Evolutionary conservation across 2,797 vertebrate species (phyloP).

Genomic region (Acanthiza pusilla): DNA sequence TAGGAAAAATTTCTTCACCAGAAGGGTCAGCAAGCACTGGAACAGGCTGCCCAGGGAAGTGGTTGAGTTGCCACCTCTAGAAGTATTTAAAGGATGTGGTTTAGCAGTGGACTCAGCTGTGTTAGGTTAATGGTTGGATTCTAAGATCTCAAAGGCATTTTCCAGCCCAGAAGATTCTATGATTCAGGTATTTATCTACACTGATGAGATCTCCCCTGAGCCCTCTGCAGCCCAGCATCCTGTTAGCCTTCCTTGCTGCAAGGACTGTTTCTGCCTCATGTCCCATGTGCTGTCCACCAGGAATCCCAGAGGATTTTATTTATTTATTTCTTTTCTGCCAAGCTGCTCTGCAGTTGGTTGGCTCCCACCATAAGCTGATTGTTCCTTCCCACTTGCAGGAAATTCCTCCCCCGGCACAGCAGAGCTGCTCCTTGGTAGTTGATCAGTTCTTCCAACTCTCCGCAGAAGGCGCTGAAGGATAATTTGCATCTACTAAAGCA

Average conservation of each 20-base stretch:
- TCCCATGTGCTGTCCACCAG: not conserved
- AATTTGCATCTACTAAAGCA: conserved; percentile 38
- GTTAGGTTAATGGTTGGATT: not conserved
- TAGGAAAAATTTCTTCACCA: not conserved
- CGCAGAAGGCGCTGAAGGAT: not conserved
- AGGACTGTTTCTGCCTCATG: not conserved
- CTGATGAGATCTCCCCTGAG: not conserved
- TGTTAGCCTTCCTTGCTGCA: not conserved
- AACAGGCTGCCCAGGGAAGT: not conserved
- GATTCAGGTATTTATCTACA: not conserved
- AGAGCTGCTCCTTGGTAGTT: not conserved
- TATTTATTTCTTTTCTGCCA: not conserved
- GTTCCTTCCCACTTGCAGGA: not conserved
- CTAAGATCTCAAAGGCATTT: not conserved
- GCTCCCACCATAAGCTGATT: not conserved
- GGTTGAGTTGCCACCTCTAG: not conserved
- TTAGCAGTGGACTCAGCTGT: not conserved
- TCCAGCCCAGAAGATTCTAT: not conserved
- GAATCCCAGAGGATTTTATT: too few species aligned
- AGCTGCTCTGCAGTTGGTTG: not conserved
- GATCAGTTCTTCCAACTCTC: not conserved
- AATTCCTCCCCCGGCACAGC: not conserved
- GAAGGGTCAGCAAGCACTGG: not conserved
- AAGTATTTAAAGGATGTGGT: not conserved
- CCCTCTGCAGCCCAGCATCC: not conserved